Conservation (phyloP, 2,888 invertebrate genomes). For the Clostera curtula region DNA sequence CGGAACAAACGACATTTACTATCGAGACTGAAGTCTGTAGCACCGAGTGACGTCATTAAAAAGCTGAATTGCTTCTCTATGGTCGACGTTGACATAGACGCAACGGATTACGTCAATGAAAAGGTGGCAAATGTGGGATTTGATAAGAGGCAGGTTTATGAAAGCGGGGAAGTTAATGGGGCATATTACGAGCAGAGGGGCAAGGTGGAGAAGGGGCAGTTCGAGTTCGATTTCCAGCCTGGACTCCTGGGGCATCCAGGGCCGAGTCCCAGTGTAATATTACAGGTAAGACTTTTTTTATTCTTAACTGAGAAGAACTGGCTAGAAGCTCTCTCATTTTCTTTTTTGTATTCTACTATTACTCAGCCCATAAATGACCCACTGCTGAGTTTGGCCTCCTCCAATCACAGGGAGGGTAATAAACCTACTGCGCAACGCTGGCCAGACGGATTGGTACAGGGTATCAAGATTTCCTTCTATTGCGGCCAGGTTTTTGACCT, state of each 20-base stretch:
- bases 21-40: slow-evolving; percentile 29
- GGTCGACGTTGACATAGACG: slow-evolving; percentile 58
- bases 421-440: too few species aligned
- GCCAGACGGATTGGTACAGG: too few species aligned
- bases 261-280: slow-evolving; percentile 93
- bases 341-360: not conserved
- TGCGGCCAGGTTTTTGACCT: too few species aligned
- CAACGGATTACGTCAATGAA: slow-evolving; percentile 45
- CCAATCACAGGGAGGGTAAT: too few species aligned
- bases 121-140: slow-evolving; percentile 53
- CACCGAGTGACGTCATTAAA: slow-evolving; percentile 36
- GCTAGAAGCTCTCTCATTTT: too few species aligned
- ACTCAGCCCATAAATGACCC: too few species aligned
- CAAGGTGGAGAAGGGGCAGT: slow-evolving; percentile 53
- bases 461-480: too few species aligned
- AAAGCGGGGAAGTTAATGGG: too few species aligned
- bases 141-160: slow-evolving; percentile 44
- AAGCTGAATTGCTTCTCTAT: slow-evolving; percentile 63
- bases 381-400: too few species aligned
- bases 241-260: slow-evolving; percentile 87
- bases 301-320: too few species aligned
- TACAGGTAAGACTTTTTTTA: slow-evolving; percentile 75
- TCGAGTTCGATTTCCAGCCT: slow-evolving; percentile 92
- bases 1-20: slow-evolving; percentile 50
- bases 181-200: slow-evolving; percentile 48